These are phyloP conservation scores for Marmota flaviventris DNA, from an alignment of 2,113 vertebrate genomes.

Conservation along the genomic window DNA sequence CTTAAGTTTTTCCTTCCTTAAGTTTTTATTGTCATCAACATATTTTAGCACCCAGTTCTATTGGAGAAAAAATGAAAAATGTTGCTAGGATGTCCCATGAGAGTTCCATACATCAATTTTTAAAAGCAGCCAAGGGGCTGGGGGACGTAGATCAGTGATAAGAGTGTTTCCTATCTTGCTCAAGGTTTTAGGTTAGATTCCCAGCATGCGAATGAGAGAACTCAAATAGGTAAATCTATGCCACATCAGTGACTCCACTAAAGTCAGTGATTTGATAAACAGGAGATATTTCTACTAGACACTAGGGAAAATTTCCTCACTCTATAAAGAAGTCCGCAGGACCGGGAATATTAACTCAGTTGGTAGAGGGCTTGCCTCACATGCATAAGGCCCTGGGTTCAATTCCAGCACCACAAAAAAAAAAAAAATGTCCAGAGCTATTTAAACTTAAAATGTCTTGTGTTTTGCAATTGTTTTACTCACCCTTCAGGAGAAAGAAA, in stretches of 20 bases:
- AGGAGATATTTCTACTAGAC: background rate
- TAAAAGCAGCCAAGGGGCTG: background rate
- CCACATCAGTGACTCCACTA: background rate
- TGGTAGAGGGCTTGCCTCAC: too few relatives aligned
- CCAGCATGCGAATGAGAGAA: too few relatives aligned
- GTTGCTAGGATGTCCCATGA: background rate
- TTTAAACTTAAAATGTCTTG: background rate
- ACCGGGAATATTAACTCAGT: too few relatives aligned
- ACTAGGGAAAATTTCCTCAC: background rate
- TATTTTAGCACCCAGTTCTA: background rate
- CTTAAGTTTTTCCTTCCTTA: background rate
- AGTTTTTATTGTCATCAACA: background rate
- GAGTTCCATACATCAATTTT: background rate
- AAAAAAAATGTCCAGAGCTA: background rate
- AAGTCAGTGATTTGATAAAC: conserved; percentile 1
- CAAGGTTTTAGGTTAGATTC: too few relatives aligned
- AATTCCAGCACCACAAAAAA: too few relatives aligned
- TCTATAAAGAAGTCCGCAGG: background rate
- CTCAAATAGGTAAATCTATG: background rate
- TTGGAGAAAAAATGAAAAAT: background rate
- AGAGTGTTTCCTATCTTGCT: too few relatives aligned
- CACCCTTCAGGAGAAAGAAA: conserved; percentile 54
- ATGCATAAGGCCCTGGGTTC: too few relatives aligned
- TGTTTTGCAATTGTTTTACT: conserved; percentile 61
- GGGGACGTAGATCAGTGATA: too few relatives aligned